Evolutionary conservation across 2,888 invertebrate species (phyloP).

Genomic region (Melieria omissa): DNA sequence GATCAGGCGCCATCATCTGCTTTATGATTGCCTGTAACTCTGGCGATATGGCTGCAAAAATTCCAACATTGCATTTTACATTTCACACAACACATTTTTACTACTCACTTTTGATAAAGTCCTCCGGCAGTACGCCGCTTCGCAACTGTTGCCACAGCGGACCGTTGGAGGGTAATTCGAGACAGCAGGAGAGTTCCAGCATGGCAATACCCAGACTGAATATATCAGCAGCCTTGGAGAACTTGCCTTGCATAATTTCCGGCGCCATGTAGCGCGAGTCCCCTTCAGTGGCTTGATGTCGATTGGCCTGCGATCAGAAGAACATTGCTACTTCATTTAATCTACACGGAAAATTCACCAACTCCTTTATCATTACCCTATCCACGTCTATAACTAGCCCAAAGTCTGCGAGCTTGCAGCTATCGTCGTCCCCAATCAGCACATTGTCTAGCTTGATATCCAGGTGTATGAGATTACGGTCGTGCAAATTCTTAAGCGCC

Average conservation of each 20-base stretch:
- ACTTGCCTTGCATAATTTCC: conserved; percentile 75
- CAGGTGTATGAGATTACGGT: conserved; percentile 75
- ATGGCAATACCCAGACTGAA: conserved; percentile 80
- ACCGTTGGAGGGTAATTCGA: conserved; percentile 77
- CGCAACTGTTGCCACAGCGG: conserved; percentile 76
- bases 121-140: conserved; percentile 69
- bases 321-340: neutral
- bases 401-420: conserved; percentile 80
- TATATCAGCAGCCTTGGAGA: conserved; percentile 78
- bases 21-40: conserved; percentile 70
- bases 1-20: conserved; percentile 71
- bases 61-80: neutral
- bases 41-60: conserved; percentile 65
- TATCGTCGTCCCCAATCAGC: conserved; percentile 73
- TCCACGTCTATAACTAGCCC: conserved; percentile 76
- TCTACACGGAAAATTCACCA: neutral
- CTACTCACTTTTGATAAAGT: conserved; percentile 65
- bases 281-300: conserved; percentile 74
- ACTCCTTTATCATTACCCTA: conserved; percentile 58
- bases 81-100: conserved; percentile 21
- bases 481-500: conserved; percentile 76
- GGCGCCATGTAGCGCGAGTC: conserved; percentile 81
- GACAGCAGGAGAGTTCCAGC: conserved; percentile 76
- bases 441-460: conserved; percentile 85
- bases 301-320: conserved; percentile 64